A percentile compares a stretch with the other conserved stretches of the same genome.
Conservation (phyloP, 2,797 vertebrate species). For the Silurus lanzhouensis region DNA sequence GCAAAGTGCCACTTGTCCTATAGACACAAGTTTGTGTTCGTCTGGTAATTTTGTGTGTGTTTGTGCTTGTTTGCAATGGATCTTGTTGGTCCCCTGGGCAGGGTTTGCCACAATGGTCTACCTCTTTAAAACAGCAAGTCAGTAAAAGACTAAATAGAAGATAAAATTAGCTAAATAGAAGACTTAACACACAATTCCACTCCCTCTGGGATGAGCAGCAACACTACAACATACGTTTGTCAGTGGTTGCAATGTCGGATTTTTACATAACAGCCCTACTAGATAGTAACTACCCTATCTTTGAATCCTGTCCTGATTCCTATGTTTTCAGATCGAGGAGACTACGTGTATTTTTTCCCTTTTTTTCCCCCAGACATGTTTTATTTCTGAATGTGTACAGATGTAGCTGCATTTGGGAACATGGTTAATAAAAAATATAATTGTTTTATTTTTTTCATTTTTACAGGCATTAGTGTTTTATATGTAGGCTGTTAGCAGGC, state of each 20-base stretch:
- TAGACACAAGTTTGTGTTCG: slow-evolving; percentile 3
- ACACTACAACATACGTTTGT: not conserved
- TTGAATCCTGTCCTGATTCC: not conserved
- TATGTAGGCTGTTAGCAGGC: not conserved
- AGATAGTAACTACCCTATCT: not conserved
- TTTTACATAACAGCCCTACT: not conserved
- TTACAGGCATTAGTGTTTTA: not conserved
- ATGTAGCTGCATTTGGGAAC: not conserved
- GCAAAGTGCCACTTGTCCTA: not conserved
- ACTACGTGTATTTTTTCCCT: not conserved
- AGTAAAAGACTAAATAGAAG: too few relatives aligned
- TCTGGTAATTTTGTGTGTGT: not conserved
- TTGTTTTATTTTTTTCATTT: not conserved
- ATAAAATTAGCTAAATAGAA: not conserved
- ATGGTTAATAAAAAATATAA: not conserved
- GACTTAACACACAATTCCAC: not conserved
- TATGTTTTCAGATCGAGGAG: not conserved
- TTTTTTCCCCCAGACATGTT: too few relatives aligned
- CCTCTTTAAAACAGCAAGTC: not conserved
- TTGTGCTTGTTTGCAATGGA: not conserved
- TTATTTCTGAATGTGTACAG: not conserved
- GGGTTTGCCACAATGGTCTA: not conserved
- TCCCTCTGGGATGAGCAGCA: not conserved
- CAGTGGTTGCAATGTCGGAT: not conserved
- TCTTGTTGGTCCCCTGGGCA: not conserved